Conservation (phyloP, 1,140 invertebrate genomes). For the Spodoptera litura region DNA sequence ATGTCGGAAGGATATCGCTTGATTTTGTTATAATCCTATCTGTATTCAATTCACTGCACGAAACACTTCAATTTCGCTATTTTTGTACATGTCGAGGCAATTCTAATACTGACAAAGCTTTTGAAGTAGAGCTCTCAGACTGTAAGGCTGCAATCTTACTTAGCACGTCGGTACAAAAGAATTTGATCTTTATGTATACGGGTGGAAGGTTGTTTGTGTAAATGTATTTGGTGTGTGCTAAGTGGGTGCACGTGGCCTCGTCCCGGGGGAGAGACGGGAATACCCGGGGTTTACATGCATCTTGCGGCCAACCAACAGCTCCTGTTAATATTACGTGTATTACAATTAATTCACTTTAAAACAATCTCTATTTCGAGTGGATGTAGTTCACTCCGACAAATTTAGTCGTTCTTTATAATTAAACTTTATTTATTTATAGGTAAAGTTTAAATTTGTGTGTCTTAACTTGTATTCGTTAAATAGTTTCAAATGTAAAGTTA, state of each 20-base stretch:
- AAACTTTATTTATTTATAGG: slow-evolving; percentile 2
- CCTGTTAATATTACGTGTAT: slow-evolving; percentile 78
- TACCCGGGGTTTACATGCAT: slow-evolving; percentile 77
- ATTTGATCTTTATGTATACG: slow-evolving; percentile 63
- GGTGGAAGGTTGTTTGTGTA: slow-evolving; percentile 63
- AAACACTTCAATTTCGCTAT: slow-evolving; percentile 76
- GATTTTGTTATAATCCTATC: slow-evolving; percentile 52
- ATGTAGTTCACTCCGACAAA: slow-evolving; percentile 45
- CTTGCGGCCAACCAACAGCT: slow-evolving; percentile 74
- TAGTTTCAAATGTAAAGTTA: slow-evolving; percentile 27
- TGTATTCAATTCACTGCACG: slow-evolving; percentile 65
- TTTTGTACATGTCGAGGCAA: slow-evolving; percentile 79
- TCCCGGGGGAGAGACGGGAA: slow-evolving; percentile 68
- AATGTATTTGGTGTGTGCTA: slow-evolving; percentile 74
- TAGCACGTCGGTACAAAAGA: slow-evolving; percentile 56
- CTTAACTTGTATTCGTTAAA: not conserved
- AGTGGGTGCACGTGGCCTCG: slow-evolving; percentile 77
- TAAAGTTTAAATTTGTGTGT: slow-evolving; percentile 9
- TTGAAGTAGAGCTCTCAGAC: slow-evolving; percentile 72
- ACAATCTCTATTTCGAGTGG: slow-evolving; percentile 58
- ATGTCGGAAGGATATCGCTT: slow-evolving; percentile 23
- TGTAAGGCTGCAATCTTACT: slow-evolving; percentile 69
- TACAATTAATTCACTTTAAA: slow-evolving; percentile 79
- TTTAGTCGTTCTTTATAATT: slow-evolving; percentile 30
- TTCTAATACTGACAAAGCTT: slow-evolving; percentile 78